phyloP scores from a whole-genome alignment of 2,113 vertebrate species.

The Chlamydotis undulata region DNA sequence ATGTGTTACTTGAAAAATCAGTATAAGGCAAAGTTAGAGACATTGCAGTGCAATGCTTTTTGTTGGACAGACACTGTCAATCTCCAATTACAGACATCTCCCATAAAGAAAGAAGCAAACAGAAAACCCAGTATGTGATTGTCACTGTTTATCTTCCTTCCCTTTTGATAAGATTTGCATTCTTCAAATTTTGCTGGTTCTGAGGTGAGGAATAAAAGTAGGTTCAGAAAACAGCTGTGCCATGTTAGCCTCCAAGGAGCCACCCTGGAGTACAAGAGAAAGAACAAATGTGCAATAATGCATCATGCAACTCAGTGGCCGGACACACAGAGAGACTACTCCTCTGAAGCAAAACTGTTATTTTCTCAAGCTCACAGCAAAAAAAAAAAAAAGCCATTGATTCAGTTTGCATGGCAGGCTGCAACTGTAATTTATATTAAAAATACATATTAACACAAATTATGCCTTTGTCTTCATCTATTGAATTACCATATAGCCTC shows the following conservation, averaged over 20 bases:
- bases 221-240: neutral
- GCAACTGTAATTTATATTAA: neutral
- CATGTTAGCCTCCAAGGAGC: neutral
- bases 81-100: neutral
- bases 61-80: neutral
- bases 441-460: neutral
- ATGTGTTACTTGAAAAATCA: neutral
- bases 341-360: neutral
- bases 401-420: neutral
- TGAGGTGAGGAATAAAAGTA: neutral
- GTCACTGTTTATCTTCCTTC: neutral
- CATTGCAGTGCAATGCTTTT: accelerated
- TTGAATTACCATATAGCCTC: neutral
- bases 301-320: accelerated
- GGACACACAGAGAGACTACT: neutral
- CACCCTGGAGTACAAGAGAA: neutral
- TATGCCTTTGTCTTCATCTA: neutral
- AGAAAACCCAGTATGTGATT: neutral
- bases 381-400: neutral
- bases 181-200: neutral
- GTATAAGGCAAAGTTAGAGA: neutral
- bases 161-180: neutral
- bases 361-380: neutral
- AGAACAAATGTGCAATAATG: neutral
- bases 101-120: neutral